Conservation (phyloP, 2,888 invertebrate genomes). For the Liopterus haemorrhoidalis region DNA sequence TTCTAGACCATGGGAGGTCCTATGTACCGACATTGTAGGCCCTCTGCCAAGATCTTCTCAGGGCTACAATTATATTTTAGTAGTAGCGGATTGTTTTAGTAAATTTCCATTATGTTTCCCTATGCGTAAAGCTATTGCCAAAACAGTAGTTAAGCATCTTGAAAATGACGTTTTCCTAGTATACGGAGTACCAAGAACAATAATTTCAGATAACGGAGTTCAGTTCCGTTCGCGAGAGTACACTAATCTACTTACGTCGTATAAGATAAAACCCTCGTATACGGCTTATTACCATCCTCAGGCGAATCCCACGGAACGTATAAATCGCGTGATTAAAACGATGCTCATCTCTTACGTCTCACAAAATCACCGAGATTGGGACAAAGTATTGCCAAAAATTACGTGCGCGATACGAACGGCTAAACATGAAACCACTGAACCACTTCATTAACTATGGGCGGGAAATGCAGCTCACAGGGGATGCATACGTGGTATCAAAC, state of each 20-base stretch:
- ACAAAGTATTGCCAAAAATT: background rate
- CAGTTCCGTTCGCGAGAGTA: conserved; percentile 26
- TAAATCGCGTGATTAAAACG: conserved; percentile 18
- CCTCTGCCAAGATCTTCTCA: background rate
- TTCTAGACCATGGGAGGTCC: conserved; percentile 2
- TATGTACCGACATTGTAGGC: conserved; percentile 1
- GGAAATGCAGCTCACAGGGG: background rate
- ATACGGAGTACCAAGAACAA: conserved; percentile 29
- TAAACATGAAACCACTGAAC: background rate
- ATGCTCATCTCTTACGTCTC: conserved; percentile 1
- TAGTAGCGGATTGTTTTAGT: conserved; percentile 10
- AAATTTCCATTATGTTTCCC: background rate
- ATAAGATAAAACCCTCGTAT: conserved; percentile 28
- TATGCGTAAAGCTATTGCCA: background rate
- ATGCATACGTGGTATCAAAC: too few relatives aligned
- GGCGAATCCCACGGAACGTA: conserved; percentile 34
- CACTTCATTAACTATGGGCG: background rate
- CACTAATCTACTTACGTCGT: conserved; percentile 25
- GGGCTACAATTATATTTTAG: conserved; percentile 15
- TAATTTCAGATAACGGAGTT: conserved; percentile 33
- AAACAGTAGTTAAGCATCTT: conserved; percentile 27
- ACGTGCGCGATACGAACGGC: conserved; percentile 1
- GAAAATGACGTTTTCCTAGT: conserved; percentile 26
- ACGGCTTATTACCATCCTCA: conserved; percentile 33
- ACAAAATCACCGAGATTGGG: background rate